Evolutionary conservation across 2,888 invertebrate genomes (phyloP), one percentile per base, ranked within the genome.

Genomic region (Anthophora plumipes): DNA sequence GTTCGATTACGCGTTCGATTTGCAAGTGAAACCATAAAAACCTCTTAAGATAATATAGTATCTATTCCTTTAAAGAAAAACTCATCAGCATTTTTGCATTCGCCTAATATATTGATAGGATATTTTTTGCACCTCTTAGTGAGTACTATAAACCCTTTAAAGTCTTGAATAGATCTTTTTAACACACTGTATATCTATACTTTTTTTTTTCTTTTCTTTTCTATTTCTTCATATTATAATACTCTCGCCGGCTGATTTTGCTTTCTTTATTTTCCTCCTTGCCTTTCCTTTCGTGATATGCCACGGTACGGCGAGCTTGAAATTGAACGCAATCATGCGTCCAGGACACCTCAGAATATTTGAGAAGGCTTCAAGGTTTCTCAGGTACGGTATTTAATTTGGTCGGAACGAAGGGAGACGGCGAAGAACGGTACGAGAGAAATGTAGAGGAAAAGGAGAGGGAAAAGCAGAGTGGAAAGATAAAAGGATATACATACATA

Each of bases 351-450:
- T 72, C 74, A 77, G 87, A 88, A 88, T 88, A 87, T 87, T 77
- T 70, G 73, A 85, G 46, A 75, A 55, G 80, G 79, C 77, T 80
- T 71, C 78, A 70, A 84, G 82, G 88, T 86, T 89, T 84, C 75
- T 78, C 72, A 67, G 73, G 82, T 82, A 80, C 72, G 84, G 86
- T 89, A 89, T 89, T 90, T 90, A 89, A 90, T 89, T 90, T 89
- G 88, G 85, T 84, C 85, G 85, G 71, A 83, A 84, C 85, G 84
- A 86, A 79, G 82, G 74, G 72, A 84, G 68, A 61, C 81, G 52
- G 85, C 39, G 84, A 67, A 48, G 71, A 54, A 79, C 59, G 63
- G 78, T 66, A n/a, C n/a, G 64, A 71, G 52, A 66, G 43, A 54
- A 79, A 64, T 59, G 25, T 52, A 59, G n/a, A 55, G 46, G 22